A percentile compares a stretch with the other conserved stretches of the same genome.
phyloP scores from a whole-genome alignment of 2,113 vertebrate species.

The Acinonyx jubatus region DNA sequence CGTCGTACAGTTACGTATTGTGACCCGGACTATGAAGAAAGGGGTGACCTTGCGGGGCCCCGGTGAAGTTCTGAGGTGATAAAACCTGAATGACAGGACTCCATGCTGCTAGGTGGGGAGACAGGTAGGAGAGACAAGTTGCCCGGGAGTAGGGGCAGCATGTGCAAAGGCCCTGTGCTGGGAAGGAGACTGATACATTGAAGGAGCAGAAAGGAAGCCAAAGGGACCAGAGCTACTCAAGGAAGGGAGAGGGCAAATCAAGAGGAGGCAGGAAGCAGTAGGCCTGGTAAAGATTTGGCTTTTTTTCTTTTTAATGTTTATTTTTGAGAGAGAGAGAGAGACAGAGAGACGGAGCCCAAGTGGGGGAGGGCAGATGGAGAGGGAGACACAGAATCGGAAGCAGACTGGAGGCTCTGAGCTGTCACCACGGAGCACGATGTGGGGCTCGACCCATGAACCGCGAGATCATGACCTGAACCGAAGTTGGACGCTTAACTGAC shows the following conservation, averaged over 20 bases:
- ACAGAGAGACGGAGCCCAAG: too few relatives aligned
- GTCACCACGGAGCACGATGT: too few relatives aligned
- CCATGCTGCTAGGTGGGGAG: rapidly evolving
- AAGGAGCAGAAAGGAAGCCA: neutral
- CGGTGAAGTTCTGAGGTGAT: neutral
- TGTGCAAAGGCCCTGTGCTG: neutral
- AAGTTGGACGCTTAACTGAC: too few relatives aligned
- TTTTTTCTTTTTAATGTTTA: neutral
- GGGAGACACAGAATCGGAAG: too few relatives aligned
- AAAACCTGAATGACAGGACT: too few relatives aligned
- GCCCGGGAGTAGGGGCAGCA: neutral
- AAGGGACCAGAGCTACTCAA: neutral
- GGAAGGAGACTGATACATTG: neutral
- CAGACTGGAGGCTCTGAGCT: too few relatives aligned
- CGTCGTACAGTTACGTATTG: rapidly evolving
- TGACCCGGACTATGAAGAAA: neutral
- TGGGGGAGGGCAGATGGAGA: too few relatives aligned
- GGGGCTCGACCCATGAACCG: too few relatives aligned
- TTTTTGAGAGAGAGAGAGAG: too few relatives aligned
- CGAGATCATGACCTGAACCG: too few relatives aligned
- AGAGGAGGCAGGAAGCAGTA: neutral
- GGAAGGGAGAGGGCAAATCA: neutral
- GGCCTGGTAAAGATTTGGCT: neutral
- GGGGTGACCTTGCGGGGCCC: neutral
- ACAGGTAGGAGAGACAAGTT: rapidly evolving